A percentile compares a stretch with the other conserved stretches of the same genome.
These are phyloP conservation scores for Lypha dubia DNA, from an alignment of 2,888 invertebrate genomes.

Conservation along the genomic window DNA sequence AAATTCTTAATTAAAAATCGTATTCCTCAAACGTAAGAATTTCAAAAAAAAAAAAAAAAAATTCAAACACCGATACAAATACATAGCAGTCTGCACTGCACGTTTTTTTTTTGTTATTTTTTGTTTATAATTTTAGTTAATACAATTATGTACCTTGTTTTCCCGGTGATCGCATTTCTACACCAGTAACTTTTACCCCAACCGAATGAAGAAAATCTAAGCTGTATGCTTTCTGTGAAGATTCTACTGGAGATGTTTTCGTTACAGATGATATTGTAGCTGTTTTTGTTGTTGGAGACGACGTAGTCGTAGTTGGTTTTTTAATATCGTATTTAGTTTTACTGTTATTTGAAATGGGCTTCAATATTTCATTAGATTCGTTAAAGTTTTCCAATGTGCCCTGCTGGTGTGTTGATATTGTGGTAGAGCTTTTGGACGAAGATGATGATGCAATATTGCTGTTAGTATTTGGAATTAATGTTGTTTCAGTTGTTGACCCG, in stretches of 20 bases:
- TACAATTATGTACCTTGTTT: constrained; percentile 33
- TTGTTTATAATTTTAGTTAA: too few species aligned
- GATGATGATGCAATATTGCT: constrained; percentile 2
- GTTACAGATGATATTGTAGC: background rate
- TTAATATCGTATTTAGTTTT: constrained; percentile 19
- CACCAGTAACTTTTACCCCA: constrained; percentile 77
- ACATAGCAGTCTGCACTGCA: too few species aligned
- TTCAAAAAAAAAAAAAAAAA: too few species aligned
- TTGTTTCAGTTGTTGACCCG: constrained; percentile 61
- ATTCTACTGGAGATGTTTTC: background rate
- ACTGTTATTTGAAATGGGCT: constrained; percentile 1
- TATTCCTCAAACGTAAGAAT: too few species aligned
- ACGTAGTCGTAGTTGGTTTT: constrained; percentile 20
- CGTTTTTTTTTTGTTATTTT: too few species aligned
- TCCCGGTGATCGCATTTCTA: constrained; percentile 44
- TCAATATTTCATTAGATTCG: constrained; percentile 17
- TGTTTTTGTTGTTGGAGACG: constrained; percentile 1
- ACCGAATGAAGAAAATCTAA: constrained; percentile 79
- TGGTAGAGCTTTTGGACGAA: constrained; percentile 1
- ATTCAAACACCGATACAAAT: too few species aligned
- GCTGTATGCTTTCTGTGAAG: constrained; percentile 75
- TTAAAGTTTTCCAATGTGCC: constrained; percentile 5
- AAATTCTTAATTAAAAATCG: too few species aligned
- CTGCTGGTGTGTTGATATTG: constrained; percentile 1
- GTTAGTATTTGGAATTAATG: background rate